Evolutionary conservation across 2,113 vertebrate genomes (phyloP).

Genomic region (Oreochromis tanganicae): DNA sequence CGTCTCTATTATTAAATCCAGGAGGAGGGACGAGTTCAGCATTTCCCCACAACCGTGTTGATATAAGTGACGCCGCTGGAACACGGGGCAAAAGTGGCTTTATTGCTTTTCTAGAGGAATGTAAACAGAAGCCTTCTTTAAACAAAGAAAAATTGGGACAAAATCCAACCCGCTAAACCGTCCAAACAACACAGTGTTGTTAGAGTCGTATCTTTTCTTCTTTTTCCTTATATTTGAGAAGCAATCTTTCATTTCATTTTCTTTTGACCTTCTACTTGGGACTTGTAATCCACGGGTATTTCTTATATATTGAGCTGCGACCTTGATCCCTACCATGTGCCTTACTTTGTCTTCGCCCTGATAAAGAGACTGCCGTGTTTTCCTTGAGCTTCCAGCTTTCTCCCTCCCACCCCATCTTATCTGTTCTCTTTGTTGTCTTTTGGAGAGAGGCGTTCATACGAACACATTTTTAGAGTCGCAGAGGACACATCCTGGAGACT

Average conservation of each 20-base stretch:
- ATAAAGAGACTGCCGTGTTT: conserved; percentile 23
- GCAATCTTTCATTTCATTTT: conserved; percentile 57
- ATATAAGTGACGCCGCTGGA: conserved; percentile 2
- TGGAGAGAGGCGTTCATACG: conserved; percentile 6
- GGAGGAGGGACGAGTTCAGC: not conserved
- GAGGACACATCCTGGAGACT: conserved; percentile 15
- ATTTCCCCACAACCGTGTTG: not conserved
- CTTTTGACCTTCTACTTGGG: conserved; percentile 34
- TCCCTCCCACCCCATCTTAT: not conserved
- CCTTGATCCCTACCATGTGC: conserved; percentile 37
- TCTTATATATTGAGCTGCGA: conserved; percentile 39
- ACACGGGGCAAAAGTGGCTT: not conserved
- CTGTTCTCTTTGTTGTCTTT: conserved; percentile 5
- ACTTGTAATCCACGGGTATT: conserved; percentile 27
- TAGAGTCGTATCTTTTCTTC: not conserved
- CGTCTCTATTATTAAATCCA: conserved; percentile 16
- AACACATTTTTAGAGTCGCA: conserved; percentile 13
- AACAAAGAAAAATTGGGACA: conserved; percentile 4
- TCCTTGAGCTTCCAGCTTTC: not conserved
- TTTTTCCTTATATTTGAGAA: not conserved
- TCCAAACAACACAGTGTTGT: conserved; percentile 6
- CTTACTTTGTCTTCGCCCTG: conserved; percentile 16
- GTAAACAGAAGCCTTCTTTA: not conserved
- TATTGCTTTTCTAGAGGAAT: not conserved
- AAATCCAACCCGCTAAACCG: not conserved